These are phyloP conservation scores for Aradus depressus DNA, from an alignment of 2,888 invertebrate species.

Conservation along the genomic window DNA sequence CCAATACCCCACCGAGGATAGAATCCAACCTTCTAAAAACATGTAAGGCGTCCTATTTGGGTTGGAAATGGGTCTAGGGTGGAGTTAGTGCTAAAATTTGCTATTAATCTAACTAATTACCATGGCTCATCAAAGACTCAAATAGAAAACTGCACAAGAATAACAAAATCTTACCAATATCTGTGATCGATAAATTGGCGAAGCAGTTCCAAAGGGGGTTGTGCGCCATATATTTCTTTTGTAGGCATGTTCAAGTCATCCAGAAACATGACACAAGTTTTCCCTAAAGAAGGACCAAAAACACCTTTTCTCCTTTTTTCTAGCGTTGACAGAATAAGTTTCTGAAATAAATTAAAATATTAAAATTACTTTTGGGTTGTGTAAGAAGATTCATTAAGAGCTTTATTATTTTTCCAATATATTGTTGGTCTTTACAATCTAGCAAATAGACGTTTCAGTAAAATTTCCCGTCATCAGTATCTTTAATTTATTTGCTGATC, in stretches of 20 bases:
- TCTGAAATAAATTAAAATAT: conserved; percentile 42
- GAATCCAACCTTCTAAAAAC: no score
- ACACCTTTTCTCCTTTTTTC: conserved; percentile 58
- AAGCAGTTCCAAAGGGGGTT: conserved; percentile 73
- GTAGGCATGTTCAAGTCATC: conserved; percentile 84
- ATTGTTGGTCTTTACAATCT: neutral
- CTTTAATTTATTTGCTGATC: no score
- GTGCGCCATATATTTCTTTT: conserved; percentile 64
- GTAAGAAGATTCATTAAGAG: neutral
- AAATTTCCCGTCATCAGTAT: no score
- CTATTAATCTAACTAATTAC: no score
- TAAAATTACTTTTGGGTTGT: neutral
- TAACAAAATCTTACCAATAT: conserved; percentile 50
- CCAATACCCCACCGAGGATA: no score
- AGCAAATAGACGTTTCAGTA: no score
- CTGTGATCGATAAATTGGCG: conserved; percentile 74
- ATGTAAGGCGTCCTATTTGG: no score
- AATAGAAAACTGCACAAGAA: neutral
- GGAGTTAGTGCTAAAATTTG: no score
- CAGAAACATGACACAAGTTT: conserved; percentile 63
- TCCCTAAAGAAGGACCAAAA: conserved; percentile 65
- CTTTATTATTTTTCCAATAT: neutral
- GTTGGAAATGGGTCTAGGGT: no score
- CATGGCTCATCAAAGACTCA: no score
- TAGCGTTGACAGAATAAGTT: conserved; percentile 59